Conservation (phyloP, 2,888 invertebrate species). For the Pimpla rufipes region DNA sequence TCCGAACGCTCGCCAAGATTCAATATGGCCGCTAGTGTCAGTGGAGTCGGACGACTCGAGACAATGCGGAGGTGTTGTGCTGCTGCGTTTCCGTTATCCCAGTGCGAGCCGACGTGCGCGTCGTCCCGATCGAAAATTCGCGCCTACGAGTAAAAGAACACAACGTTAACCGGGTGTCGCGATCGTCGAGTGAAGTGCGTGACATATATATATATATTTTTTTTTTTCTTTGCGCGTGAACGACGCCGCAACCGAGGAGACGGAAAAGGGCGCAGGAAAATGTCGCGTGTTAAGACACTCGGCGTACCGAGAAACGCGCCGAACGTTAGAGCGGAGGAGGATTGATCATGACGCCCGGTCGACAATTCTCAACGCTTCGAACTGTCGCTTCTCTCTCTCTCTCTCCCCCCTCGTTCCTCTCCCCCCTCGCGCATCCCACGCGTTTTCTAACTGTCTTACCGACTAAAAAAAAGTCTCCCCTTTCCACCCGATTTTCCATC, state of each 20-base stretch:
- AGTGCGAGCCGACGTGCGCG: slow-evolving; percentile 35
- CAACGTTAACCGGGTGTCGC: background rate
- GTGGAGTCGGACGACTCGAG: slow-evolving; percentile 73
- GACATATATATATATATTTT: too few species aligned
- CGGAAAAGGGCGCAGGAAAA: slow-evolving; percentile 13
- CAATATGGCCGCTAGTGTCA: slow-evolving; percentile 68
- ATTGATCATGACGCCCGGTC: slow-evolving; percentile 65
- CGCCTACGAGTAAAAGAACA: background rate
- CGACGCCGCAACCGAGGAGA: slow-evolving; percentile 19
- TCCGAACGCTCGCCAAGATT: slow-evolving; percentile 50
- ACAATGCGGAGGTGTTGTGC: slow-evolving; percentile 76
- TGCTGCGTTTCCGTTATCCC: slow-evolving; percentile 60
- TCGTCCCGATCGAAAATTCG: slow-evolving; percentile 11
- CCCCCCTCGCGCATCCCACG: background rate
- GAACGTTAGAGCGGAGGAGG: slow-evolving; percentile 38
- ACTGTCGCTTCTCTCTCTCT: slow-evolving; percentile 18
- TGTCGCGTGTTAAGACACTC: slow-evolving; percentile 51
- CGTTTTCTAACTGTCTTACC: slow-evolving; percentile 9
- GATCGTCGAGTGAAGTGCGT: slow-evolving; percentile 1
- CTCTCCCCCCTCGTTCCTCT: background rate
- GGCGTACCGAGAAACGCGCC: slow-evolving; percentile 37
- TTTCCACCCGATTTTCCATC: slow-evolving; percentile 16
- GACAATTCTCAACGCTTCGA: slow-evolving; percentile 33
- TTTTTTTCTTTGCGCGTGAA: too few species aligned
- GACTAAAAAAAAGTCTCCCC: background rate